Evolutionary conservation across 2,888 invertebrate genomes (phyloP), one percentile per base, ranked within the genome.

Genomic region (Hemithea aestivaria): DNA sequence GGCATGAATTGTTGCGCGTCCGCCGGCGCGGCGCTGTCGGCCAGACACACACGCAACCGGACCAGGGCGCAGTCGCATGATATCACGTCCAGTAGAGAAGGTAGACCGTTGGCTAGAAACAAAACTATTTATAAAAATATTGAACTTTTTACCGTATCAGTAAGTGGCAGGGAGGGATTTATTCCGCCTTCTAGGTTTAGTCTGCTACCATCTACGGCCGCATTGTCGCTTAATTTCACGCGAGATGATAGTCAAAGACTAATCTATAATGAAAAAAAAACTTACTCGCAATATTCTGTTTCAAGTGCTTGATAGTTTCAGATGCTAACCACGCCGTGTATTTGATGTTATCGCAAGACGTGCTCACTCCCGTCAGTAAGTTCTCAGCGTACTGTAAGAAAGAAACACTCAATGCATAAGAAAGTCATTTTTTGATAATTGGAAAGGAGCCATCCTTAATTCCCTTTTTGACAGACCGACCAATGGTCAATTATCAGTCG

Each of bases 21-120:
- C 0, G 73, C 54, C 0, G 76, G 66, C 6, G 73, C 66, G 0
- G 85, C 62, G 1, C 81, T 77, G 10, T 87, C 80, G 0, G 74
- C 68, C 34, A 92, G 74, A 10, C 87, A 87, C 25, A 91, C 89
- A 59, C 93, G 92, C 24, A 95, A 88, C 63, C 94, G 92, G 7
- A 93, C 93, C 21, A 95, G 78, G 0, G 95, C 91, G 1, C 93
- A 90, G 65, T 95, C 94, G 56, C 95, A 88, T 7, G 94, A 88
- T 55, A 93, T 91, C 22, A 95, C 88, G 47, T 94, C 93, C 69
- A 92, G 89, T 0, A 95, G 81, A 1, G 92, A 91, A 0, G 95
- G 95, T 20, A 90, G 59, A 7, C 88, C 87, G 36, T 79, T 75
- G 1, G 68, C 85, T 80, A 47, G 2, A 44, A 56, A 9, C 32